Evolutionary conservation across 1,140 invertebrate species (phyloP).

Genomic region (Euura lappo): DNA sequence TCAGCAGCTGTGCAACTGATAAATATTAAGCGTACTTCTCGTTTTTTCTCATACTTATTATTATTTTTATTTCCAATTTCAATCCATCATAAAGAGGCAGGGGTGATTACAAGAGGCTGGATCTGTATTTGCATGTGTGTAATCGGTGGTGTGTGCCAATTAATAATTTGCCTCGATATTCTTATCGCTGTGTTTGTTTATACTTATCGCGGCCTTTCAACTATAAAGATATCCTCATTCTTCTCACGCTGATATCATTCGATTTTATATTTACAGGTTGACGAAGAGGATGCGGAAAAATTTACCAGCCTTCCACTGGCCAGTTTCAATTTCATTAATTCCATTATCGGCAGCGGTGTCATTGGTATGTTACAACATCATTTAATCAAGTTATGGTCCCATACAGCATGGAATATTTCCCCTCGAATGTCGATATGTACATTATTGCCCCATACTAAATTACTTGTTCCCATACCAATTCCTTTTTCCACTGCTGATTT

Average conservation of each 20-base stretch:
- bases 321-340: conserved; percentile 92
- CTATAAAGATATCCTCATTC: background rate
- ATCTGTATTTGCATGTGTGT: conserved; percentile 2
- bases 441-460: too few species aligned
- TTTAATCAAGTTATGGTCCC: conserved; percentile 3
- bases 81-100: too few species aligned
- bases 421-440: too few species aligned
- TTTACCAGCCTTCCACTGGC: conserved; percentile 75
- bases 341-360: conserved; percentile 89
- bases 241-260: background rate
- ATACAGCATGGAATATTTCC: too few species aligned
- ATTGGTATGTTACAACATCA: conserved; percentile 70
- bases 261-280: conserved; percentile 43
- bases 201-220: too few species aligned
- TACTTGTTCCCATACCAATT: too few species aligned
- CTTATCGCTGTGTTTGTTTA: background rate
- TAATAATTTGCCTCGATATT: background rate
- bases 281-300: conserved; percentile 61
- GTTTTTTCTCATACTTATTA: too few species aligned
- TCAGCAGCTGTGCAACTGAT: too few species aligned
- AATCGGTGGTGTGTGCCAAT: background rate
- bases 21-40: too few species aligned
- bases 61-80: too few species aligned
- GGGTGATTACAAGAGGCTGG: background rate
- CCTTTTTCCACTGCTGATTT: too few species aligned